Conservation (phyloP, 2,888 invertebrate species). For the Spilarctia lutea region DNA sequence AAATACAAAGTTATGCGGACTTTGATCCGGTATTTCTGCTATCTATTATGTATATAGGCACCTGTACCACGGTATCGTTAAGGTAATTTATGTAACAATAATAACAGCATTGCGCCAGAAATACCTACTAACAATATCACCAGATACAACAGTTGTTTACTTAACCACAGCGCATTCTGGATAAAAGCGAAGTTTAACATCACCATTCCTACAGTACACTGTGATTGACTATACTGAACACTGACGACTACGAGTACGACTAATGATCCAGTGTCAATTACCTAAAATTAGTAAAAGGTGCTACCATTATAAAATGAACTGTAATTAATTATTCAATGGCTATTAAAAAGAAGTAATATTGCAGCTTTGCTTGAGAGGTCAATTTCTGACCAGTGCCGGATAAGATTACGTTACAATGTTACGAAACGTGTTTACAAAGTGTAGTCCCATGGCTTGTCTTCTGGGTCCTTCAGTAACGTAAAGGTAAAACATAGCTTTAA, state of each 20-base stretch:
- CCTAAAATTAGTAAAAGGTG: background rate
- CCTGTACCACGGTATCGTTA: background rate
- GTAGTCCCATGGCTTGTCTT: background rate
- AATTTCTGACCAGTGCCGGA: background rate
- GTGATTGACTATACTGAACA: background rate
- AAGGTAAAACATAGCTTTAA: background rate
- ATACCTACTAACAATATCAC: background rate
- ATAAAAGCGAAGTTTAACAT: background rate
- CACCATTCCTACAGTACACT: background rate
- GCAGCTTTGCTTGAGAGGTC: background rate
- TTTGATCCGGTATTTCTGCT: background rate
- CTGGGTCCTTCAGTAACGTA: background rate
- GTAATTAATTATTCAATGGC: background rate
- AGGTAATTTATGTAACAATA: background rate
- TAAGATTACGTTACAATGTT: background rate
- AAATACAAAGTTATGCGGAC: background rate
- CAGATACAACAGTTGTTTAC: background rate
- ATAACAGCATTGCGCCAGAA: background rate
- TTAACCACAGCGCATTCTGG: background rate
- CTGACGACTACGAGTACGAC: background rate
- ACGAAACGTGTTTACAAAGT: too few species aligned
- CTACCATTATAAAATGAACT: background rate
- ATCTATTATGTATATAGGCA: background rate
- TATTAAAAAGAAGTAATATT: background rate
- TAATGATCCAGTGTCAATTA: background rate